Conservation (phyloP, 2,888 invertebrate species). For the Lissonota sp. region DNA sequence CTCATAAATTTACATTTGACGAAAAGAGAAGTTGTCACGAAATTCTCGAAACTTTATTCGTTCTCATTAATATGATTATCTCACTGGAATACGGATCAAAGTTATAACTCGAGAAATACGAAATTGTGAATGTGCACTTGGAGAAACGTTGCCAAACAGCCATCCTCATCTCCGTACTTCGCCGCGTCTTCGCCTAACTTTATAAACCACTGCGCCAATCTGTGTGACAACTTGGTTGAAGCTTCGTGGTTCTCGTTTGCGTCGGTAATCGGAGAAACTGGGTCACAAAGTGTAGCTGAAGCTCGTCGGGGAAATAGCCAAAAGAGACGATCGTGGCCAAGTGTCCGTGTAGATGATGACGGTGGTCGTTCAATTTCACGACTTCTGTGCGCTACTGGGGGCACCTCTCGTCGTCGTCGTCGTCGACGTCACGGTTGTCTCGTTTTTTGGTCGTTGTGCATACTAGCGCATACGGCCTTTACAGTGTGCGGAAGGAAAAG, state of each 20-base stretch:
- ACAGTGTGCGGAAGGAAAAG: not conserved
- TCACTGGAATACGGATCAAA: constrained; percentile 43
- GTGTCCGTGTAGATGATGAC: constrained; percentile 56
- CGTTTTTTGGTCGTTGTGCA: constrained; percentile 45
- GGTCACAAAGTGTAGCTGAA: constrained; percentile 58
- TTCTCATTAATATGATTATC: constrained; percentile 43
- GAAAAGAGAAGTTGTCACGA: not conserved
- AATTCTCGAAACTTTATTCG: constrained; percentile 30
- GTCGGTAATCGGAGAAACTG: constrained; percentile 62
- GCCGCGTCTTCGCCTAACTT: constrained; percentile 41
- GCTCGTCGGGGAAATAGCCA: constrained; percentile 47
- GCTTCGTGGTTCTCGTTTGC: constrained; percentile 57
- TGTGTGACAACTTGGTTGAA: constrained; percentile 59
- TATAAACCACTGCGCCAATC: constrained; percentile 56
- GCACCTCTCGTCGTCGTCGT: constrained; percentile 25
- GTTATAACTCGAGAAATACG: constrained; percentile 44
- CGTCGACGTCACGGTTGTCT: constrained; percentile 44
- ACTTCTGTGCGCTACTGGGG: constrained; percentile 45
- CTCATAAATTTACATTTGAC: constrained; percentile 66
- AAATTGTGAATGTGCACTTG: constrained; percentile 20
- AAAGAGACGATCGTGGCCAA: constrained; percentile 61
- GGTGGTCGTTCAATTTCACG: constrained; percentile 63
- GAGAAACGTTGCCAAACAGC: constrained; percentile 45
- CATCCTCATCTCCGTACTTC: constrained; percentile 9
- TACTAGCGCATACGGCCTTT: constrained; percentile 34